These are phyloP conservation scores for Plestiodon gilberti DNA, from an alignment of 2,113 vertebrate species.

Conservation along the genomic window DNA sequence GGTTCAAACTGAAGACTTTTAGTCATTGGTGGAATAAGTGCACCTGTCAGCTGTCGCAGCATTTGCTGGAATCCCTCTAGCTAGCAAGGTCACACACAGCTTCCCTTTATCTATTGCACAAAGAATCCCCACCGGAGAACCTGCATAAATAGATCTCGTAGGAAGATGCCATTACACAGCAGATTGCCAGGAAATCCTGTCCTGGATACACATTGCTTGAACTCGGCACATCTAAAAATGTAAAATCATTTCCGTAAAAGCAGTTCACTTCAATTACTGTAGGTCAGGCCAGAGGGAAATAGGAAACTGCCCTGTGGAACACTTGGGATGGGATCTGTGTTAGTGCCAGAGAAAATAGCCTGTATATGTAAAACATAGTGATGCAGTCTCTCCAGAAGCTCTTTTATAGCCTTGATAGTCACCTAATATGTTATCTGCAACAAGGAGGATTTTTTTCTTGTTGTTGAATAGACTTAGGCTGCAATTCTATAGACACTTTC, in stretches of 20 bases:
- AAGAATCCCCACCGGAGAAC: constrained; percentile 50
- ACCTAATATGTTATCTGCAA: no score
- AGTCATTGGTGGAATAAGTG: not conserved
- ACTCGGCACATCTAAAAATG: not conserved
- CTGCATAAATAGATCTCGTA: constrained; percentile 47
- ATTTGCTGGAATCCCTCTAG: constrained; percentile 3
- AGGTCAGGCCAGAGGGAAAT: not conserved
- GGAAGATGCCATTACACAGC: rapidly evolving
- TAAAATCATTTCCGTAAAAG: not conserved
- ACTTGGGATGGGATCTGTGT: not conserved
- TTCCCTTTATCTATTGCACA: constrained; percentile 21
- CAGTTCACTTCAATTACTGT: not conserved
- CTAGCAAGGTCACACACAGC: not conserved
- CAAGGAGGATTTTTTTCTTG: no score
- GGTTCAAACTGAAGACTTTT: not conserved
- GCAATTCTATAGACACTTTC: no score
- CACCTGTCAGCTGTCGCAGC: constrained; percentile 17
- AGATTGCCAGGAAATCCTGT: constrained; percentile 31
- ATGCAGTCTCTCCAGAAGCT: not conserved
- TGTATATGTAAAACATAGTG: not conserved
- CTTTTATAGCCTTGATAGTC: no score
- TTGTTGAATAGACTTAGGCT: no score
- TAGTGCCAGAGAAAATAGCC: not conserved
- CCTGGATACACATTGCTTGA: not conserved
- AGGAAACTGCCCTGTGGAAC: not conserved